phyloP scores from a whole-genome alignment of 2,888 invertebrate genomes.

The Drosophila antonietae region DNA sequence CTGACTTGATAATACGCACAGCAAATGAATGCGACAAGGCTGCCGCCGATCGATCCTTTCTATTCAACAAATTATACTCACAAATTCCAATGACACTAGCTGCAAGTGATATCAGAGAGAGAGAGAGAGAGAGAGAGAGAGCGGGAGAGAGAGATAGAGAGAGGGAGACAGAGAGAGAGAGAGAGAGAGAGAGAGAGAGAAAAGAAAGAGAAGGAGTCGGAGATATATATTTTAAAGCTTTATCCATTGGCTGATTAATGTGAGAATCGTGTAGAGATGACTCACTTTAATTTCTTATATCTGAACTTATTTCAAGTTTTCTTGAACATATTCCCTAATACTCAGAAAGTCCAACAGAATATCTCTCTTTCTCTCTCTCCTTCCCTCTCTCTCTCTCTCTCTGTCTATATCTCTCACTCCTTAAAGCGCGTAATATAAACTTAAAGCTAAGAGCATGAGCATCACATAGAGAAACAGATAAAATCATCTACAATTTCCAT shows the following conservation, averaged over 20 bases:
- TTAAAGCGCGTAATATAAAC: no score
- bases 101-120: conserved; percentile 4
- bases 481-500: not conserved
- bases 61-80: conserved; percentile 47
- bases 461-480: not conserved
- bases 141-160: no score
- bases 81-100: conserved; percentile 35
- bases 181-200: not conserved
- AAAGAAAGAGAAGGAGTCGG: not conserved
- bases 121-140: no score
- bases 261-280: no score
- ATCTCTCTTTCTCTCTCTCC: no score
- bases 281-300: no score
- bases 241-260: no score
- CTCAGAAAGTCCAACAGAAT: no score
- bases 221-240: not conserved
- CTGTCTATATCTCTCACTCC: no score
- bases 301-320: no score
- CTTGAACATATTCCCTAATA: no score
- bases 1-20: conserved; percentile 51
- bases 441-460: not conserved
- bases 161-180: not conserved
- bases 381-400: no score
- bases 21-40: conserved; percentile 10
- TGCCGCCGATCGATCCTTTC: conserved; percentile 54